Evolutionary conservation across 2,113 vertebrate genomes (phyloP).

Genomic region (Natator depressus): DNA sequence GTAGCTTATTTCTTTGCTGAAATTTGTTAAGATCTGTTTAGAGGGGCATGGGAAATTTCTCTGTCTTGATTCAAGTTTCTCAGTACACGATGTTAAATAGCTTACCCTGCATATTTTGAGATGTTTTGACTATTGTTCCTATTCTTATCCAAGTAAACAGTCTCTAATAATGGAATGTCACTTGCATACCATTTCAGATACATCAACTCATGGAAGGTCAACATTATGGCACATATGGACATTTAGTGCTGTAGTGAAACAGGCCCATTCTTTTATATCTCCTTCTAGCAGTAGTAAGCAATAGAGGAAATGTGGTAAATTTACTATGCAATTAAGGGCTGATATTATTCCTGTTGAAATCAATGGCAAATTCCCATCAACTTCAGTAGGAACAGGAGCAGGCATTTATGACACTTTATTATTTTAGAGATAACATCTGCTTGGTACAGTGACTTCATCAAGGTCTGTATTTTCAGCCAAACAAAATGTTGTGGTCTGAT

Average conservation of each 20-base stretch:
- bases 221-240: background rate
- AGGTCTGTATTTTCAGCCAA: background rate
- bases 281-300: background rate
- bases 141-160: slow-evolving; percentile 36
- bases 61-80: slow-evolving; percentile 9
- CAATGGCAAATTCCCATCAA: background rate
- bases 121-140: slow-evolving; percentile 39
- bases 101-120: slow-evolving; percentile 1
- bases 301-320: background rate
- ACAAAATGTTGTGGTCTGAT: background rate
- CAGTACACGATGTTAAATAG: slow-evolving; percentile 18
- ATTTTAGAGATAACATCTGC: background rate
- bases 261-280: background rate
- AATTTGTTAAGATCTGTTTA: slow-evolving; percentile 62
- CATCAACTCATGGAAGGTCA: background rate
- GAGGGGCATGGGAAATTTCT: slow-evolving; percentile 38
- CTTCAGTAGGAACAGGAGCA: background rate
- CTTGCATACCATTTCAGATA: background rate
- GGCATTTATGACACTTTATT: background rate
- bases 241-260: background rate
- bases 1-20: slow-evolving; percentile 55
- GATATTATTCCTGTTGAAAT: background rate
- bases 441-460: background rate
- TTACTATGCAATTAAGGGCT: background rate
- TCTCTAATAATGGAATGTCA: background rate